Conservation (phyloP, 2,797 vertebrate species). For the Chiroxiphia lanceolata region DNA sequence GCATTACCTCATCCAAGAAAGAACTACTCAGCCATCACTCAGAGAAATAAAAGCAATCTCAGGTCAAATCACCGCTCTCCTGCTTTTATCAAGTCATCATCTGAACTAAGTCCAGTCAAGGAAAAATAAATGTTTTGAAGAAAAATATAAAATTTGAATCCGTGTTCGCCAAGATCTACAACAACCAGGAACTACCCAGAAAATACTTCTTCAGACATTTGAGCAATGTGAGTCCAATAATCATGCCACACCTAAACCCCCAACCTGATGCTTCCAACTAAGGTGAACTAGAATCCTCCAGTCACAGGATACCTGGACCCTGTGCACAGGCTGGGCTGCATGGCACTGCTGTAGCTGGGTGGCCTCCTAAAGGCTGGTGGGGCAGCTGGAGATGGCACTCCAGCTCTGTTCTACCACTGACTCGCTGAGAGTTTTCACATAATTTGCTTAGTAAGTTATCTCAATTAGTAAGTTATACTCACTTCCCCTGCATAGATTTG, state of each 20-base stretch:
- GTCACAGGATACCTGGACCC: background rate
- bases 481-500: background rate
- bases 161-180: background rate
- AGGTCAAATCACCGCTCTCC: background rate
- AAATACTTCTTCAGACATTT: background rate
- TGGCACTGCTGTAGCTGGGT: background rate
- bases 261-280: background rate
- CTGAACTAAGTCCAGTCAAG: background rate
- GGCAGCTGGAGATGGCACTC: background rate
- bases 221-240: background rate
- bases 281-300: background rate
- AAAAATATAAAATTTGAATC: background rate
- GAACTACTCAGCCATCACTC: background rate
- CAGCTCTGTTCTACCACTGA: background rate
- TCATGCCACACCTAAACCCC: background rate
- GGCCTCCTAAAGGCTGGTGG: background rate
- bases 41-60: constrained; percentile 18
- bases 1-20: constrained; percentile 23
- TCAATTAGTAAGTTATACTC: background rate
- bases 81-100: background rate
- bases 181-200: background rate
- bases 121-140: background rate
- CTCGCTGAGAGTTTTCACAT: background rate
- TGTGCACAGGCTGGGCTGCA: background rate
- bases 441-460: background rate